Evolutionary conservation across 2,113 vertebrate species (phyloP).

Genomic region (Edolisoma coerulescens): DNA sequence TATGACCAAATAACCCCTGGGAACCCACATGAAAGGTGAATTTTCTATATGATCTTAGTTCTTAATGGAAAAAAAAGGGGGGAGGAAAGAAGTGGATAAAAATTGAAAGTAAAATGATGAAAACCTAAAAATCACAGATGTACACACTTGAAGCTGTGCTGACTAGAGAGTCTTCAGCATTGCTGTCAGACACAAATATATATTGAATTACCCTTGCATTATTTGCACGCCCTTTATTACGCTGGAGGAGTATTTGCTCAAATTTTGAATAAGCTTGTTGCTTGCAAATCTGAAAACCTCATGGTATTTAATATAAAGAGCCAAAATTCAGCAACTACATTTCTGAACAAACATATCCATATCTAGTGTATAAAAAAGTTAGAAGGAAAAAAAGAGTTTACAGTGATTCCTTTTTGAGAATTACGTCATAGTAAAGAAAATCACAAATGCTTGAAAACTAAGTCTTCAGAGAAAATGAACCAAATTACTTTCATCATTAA

Average conservation of each 20-base stretch:
- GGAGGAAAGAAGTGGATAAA: neutral
- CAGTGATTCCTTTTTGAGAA: neutral
- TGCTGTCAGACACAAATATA: neutral
- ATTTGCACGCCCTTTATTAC: conserved; percentile 1
- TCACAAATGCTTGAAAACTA: neutral
- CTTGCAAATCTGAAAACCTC: neutral
- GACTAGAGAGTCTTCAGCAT: neutral
- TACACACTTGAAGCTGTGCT: conserved; percentile 3
- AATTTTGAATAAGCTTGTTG: neutral
- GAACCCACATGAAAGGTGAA: conserved; percentile 67
- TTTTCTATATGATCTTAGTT: conserved; percentile 35
- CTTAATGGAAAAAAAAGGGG: neutral
- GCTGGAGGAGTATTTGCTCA: neutral
- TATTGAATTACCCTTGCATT: conserved; percentile 10
- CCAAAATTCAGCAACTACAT: neutral
- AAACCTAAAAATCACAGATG: conserved; percentile 12
- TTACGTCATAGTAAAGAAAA: neutral
- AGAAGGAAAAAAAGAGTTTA: neutral
- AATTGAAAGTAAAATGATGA: neutral
- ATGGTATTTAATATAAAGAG: neutral
- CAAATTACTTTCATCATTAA: neutral
- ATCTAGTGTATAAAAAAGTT: neutral
- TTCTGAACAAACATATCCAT: neutral
- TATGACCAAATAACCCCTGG: conserved; percentile 65
- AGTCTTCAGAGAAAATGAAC: neutral